Base-by-base conservation (phyloP, 1,140 invertebrate species). In the Mamestra configurata region DNA sequence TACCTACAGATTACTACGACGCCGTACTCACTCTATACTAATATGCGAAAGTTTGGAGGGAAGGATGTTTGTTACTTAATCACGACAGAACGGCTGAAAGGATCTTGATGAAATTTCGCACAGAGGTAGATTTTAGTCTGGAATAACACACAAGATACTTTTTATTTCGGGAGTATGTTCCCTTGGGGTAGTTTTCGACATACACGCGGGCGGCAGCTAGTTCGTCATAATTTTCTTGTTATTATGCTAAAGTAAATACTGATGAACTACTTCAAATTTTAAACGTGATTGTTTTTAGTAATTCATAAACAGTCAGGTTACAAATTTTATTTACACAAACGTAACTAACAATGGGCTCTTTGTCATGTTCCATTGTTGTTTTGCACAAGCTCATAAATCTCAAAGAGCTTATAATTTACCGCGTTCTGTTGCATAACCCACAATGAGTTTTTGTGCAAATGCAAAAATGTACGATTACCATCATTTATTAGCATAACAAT, bases 401-500 rank as follows among this genome's bases (percentile, higher is more conserved):
- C 46, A 53, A 71, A 31, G 4, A 13, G 27, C 24, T 18, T 53
- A 35, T 71, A 22, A 71, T 53, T 71, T 51, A 71, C 35, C 46
- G 24, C 68, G 24, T 53, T n/a, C 20, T 27, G 35, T 46, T 70
- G 66, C 66, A 49, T n/a, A 61, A 46, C 22, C 24, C 20, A 76
- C 57, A 46, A 76, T 49, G 57, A 27, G 5, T 61, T 76, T 59
- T 46, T 64, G 57, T 76, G 43, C 75, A 78, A n/a, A 79, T 43
- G 55, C 73, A 77, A 77, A 89, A 89, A 83, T 85, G 76, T 18
- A 72, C 80, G 86, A 89, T 88, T 85, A 80, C 84, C 83, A 88
- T 86, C 83, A 82, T 82, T 85, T 88, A 89, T 93, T 90, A 88
- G 85, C 92, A 92, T 90, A 91, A 92, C 88, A 92, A 90, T 93